Evolutionary conservation across 2,113 vertebrate species (phyloP), one percentile per base, ranked within the genome.

Genomic region (Saiga tatarica): DNA sequence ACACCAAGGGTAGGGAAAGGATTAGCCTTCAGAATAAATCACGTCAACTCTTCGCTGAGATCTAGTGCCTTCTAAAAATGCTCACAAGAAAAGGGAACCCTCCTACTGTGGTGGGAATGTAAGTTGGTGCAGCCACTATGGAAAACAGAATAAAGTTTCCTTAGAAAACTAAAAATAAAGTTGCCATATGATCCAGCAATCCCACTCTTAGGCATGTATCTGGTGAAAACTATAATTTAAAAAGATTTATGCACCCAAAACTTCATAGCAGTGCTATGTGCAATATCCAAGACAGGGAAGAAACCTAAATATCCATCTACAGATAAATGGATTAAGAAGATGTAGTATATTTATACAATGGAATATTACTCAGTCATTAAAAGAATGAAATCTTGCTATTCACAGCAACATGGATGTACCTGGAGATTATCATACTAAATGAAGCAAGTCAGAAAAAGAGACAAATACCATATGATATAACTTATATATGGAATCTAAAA

Each of bases 41-140:
- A 87, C 91, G 60, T 91, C 59, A 42, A 57, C 71, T 78, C 53
- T 88, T 53, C 13, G 67, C 45, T 82, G 67, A 95, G 59, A 96
- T 90, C 76, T 57, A 76, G 52, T 71, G 87, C 33, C 57, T 95
- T 96, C 60, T 89, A 21, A 74, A 89, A 95, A 71, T 23, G 92
- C 67, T 96, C 42, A 76, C n/a, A 52, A 82, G 50, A 57, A 53
- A 82, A 82, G 30, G 33, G 19, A 53, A 82, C 33, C 50, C 50
- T 53, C 33, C 50, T 53, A 82, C 50, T 82, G 11, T 82, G 33
- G 79, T 82, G 28, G 30, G 50, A 82, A 36, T 82, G 11, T 82
- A 53, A 82, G 33, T 25, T 82, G 79, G 50, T 82, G 50, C 19
- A 82, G 50, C 30, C 79, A 82, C 47, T 53, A 21, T 82, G 50